A percentile compares a stretch with the other conserved stretches of the same genome.
These are phyloP conservation scores for Phymanthus crucifer DNA, from an alignment of 92 coral and sea anemone genomes.

Conservation along the genomic window DNA sequence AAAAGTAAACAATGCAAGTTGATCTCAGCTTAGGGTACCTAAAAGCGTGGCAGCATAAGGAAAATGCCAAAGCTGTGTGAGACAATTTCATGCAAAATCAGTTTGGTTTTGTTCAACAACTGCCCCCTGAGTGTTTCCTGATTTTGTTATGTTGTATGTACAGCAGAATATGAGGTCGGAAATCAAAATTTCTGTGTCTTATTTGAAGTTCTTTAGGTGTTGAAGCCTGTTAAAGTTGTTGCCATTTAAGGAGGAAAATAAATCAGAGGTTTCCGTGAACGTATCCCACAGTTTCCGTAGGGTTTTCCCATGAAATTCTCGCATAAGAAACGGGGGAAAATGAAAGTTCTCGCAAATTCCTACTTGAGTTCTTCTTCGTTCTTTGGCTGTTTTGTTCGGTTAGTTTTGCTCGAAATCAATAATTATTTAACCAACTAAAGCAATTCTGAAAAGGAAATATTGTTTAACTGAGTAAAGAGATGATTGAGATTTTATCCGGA, in stretches of 20 bases:
- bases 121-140: neutral
- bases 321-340: neutral
- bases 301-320: constrained; percentile 3
- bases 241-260: neutral
- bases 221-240: neutral
- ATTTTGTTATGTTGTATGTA: neutral
- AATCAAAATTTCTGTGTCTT: neutral
- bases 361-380: neutral
- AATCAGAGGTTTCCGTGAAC: neutral
- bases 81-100: too few relatives aligned
- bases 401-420: neutral
- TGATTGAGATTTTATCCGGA: too few relatives aligned
- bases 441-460: too few relatives aligned
- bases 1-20: neutral
- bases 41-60: too few relatives aligned
- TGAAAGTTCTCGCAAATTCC: neutral
- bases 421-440: too few relatives aligned
- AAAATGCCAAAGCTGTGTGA: too few relatives aligned
- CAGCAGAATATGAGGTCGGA: neutral
- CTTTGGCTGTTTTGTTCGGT: neutral
- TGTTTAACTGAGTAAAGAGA: too few relatives aligned
- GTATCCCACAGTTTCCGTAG: neutral
- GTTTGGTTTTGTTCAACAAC: neutral
- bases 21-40: too few relatives aligned
- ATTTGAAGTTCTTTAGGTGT: neutral